Base-by-base conservation (phyloP, 2,113 vertebrate genomes). In the Nothoprocta perdicaria region DNA sequence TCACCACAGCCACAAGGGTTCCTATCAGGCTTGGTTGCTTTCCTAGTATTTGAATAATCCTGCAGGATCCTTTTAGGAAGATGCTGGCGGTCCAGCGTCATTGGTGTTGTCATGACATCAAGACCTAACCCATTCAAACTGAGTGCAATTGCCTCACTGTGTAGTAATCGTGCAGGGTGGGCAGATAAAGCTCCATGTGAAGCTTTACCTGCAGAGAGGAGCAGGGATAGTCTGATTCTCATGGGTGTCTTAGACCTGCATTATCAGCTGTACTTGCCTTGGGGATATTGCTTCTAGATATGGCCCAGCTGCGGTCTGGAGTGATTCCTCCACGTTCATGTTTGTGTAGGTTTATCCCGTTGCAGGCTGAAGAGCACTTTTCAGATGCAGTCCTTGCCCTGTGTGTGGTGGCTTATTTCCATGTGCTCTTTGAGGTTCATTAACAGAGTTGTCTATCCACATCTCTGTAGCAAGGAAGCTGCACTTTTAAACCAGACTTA, bases 271-370 rank as follows among this genome's bases (percentile, higher is more conserved):
- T 66, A 19, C 53, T 58, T 62, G 63, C 17, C 24, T 15, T 31
- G 7, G 48, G 33, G 26, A 26, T 45, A 17, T 16, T 67, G 35
- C 29, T 74, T 58, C 53, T 68, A 1, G 53, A 24, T 55, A 29
- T 68, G 72, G 9, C 46, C 19, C 48, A 48, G 1, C 9, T 35
- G 23, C 26, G 19, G 8, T 45, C 60, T 78, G 82, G 53, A 67
- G 12, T 5, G 40, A 12, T 15, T 55, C 21, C 31, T 35, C n/a
- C 14, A 23, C 1, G 1, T 33, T 38, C 0, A 1, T 1, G 6
- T 35, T 61, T 35, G n/a, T 21, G 9, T 19, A 3, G 2, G 21
- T 10, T 22, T 60, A 18, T 3, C 22, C 23, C 5, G 13, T n/a
- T 63, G 62, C 18, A 22, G 35, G 41, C 33, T 40, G 10, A 63